Base-by-base conservation (phyloP, 37 sponge, comb jelly and placozoan genomes). In the Tethya wilhelma region DNA sequence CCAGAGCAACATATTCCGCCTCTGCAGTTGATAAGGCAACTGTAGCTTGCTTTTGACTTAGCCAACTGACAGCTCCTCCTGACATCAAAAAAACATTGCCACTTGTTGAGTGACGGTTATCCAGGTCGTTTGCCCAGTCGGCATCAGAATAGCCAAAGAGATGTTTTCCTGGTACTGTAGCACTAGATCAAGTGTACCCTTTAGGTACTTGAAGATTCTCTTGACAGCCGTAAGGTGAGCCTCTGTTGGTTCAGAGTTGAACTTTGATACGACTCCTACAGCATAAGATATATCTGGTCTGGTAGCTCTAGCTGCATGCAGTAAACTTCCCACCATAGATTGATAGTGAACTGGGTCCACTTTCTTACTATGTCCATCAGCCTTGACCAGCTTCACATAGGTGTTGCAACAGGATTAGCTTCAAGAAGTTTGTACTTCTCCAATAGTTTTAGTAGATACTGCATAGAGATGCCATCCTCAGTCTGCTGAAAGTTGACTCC, bases 241-340 rank as follows among this genome's bases (percentile, higher is more conserved):
- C 68, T 84, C 85, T 41, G 41, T 84, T 1, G 85, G 85, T 23
- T 56, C 23, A 17, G 77, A 55, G 64, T 36, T 68, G 36, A 42
- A 75, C 60, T 84, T 84, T 7, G 85, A 75, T 0, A 76, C 71
- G 11, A 56, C 85, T 84, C 77, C 85, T 59, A 84, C 85, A 65
- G 86, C 79, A 38, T 79, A 74, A 9, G 86, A 30, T 26, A 86
- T 78, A 68, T 86, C 86, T 32, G 85, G 85, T 23, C 77, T 41
- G 23, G 85, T 84, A 25, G 60, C 71, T 5, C 56, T 77, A 30
- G 78, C 77, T 11, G 71, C 57, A 58, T 84, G 59, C 33, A 84
- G 77, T 32, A 84, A n/a, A 39, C 68, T 78, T 44, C 87, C 87
- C 36, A 87, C 87, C 75, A 87, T 87, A 26, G 87, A 79, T 45